Evolutionary conservation across 1,140 invertebrate genomes (phyloP), one percentile per base, ranked within the genome.

Genomic region (Hormaphis cornu): DNA sequence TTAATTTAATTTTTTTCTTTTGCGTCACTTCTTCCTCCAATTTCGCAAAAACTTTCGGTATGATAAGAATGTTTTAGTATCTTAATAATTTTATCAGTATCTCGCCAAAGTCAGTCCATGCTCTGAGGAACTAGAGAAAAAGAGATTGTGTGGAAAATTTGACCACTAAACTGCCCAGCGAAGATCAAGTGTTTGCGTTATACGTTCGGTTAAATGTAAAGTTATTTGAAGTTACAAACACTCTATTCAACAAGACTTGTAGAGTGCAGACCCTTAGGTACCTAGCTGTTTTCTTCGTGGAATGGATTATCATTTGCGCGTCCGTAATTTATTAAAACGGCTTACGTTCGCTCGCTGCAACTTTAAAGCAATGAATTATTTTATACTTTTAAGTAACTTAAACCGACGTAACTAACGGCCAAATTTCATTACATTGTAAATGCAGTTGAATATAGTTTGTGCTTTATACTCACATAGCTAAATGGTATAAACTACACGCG

Each of bases 181-280:
- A 58, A 58, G 54, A 58, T 58, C 54, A 22, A 58, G 35, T 40
- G 54, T 58, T 58, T 58, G 33, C 54, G 54, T 58, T 58, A n/a
- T n/a, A 58, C 54, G 54, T 58, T 58, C 24, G 54, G 35, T 37
- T 40, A 35, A 58, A 37, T 40, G 22, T 40, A 58, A 58, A 58
- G 54, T 58, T 58, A 58, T 58, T 35, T 24, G 26, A 58, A 58
- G 54, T 58, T 58, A 58, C 54, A 40, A 58, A 58, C 54, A 58
- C 14, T 35, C 54, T 35, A 40, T 58, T 58, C 54, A 58, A 40
- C 54, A 40, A 24, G 54, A 58, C 35, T 58, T 40, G 54, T 40
- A 8, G n/a, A n/a, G n/a, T n/a, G n/a, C n/a, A n/a, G 54, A 40
- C 54, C 33, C 33, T 58, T 26, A 58, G 54, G 33, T 40, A 26